Percentiles rank a stretch among this genome's conserved stretches.
These are phyloP conservation scores for Rugalucina vietnamica DNA, from an alignment of 2,888 invertebrate species.

Conservation along the genomic window DNA sequence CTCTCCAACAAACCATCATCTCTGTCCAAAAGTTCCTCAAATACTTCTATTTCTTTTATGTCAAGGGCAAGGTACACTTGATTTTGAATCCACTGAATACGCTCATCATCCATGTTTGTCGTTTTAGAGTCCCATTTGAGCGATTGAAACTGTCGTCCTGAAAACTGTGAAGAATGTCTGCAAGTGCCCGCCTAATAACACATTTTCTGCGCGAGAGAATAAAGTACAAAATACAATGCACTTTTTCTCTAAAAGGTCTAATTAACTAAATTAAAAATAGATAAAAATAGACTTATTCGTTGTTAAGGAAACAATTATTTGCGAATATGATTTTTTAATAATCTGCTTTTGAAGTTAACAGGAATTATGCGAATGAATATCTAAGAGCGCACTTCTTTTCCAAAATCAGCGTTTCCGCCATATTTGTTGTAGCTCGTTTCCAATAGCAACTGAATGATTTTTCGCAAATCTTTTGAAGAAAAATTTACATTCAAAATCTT, in stretches of 20 bases:
- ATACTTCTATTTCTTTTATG: slow-evolving; percentile 79
- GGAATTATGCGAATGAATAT: background rate
- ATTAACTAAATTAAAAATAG: no score
- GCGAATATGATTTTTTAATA: no score
- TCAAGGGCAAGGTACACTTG: slow-evolving; percentile 80
- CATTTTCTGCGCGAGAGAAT: background rate
- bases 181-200: background rate
- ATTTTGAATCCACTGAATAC: slow-evolving; percentile 83
- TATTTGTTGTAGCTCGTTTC: slow-evolving; percentile 24
- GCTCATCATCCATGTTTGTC: slow-evolving; percentile 83
- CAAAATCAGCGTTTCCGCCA: background rate
- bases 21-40: slow-evolving; percentile 83
- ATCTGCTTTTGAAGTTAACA: no score
- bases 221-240: no score
- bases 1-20: slow-evolving; percentile 83
- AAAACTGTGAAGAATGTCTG: background rate
- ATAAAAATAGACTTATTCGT: no score
- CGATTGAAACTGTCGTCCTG: no score
- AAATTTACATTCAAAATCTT: no score
- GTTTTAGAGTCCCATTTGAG: no score
- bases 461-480: background rate
- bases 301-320: no score
- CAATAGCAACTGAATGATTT: slow-evolving; percentile 10
- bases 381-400: background rate
- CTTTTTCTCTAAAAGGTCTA: no score